phyloP scores from a whole-genome alignment of 53 echinoderm and acorn worm species.

The Actinopyga echinites region DNA sequence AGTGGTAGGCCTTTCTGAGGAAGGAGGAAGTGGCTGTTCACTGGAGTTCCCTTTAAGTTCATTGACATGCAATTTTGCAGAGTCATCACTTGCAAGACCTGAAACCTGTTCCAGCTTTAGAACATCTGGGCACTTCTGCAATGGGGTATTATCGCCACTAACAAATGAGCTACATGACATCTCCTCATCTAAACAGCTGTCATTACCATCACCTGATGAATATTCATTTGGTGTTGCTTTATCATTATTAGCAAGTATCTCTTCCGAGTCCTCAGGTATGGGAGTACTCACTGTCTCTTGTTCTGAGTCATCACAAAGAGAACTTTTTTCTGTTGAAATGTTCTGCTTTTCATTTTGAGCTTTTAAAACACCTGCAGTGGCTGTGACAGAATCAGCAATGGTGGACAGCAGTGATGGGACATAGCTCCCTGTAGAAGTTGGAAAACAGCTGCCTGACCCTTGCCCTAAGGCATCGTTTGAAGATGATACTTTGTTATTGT shows the following conservation, averaged over 20 bases:
- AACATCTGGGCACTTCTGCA: neutral
- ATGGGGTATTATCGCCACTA: constrained; percentile 4
- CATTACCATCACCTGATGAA: constrained; percentile 26
- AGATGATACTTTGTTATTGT: too few relatives aligned
- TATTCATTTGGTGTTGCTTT: constrained; percentile 25
- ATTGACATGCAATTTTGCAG: neutral
- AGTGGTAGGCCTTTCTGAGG: neutral
- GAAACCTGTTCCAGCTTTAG: neutral
- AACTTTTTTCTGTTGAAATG: neutral
- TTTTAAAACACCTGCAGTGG: constrained; percentile 19
- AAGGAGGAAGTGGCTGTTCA: neutral
- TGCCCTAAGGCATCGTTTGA: too few relatives aligned
- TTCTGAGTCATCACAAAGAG: neutral
- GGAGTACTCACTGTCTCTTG: neutral
- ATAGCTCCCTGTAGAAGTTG: neutral
- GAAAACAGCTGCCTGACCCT: too few relatives aligned
- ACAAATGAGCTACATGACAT: constrained; percentile 21
- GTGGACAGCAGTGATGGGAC: constrained; percentile 14
- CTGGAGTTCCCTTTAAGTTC: neutral
- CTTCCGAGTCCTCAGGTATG: neutral
- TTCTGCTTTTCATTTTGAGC: neutral
- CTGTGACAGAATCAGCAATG: constrained; percentile 32
- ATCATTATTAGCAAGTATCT: neutral
- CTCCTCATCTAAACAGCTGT: constrained; percentile 7
- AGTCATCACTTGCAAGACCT: neutral